These are phyloP conservation scores for Labeo calbasu DNA, from an alignment of 2,797 vertebrate species.

Conservation along the genomic window DNA sequence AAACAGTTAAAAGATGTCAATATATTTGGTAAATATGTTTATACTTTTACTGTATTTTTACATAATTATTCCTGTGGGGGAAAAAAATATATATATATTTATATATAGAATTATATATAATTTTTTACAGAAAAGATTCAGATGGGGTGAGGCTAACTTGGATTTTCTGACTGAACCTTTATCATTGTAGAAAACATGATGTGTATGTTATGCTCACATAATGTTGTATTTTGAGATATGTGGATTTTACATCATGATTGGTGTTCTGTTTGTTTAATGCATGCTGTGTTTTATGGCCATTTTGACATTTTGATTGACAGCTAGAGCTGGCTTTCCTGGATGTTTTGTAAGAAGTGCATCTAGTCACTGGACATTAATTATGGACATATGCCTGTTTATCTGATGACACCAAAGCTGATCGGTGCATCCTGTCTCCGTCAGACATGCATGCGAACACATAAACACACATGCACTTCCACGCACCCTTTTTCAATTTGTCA, in stretches of 20 bases:
- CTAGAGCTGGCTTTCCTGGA: constrained; percentile 76
- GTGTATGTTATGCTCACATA: background rate
- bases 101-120: too few relatives aligned
- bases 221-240: background rate
- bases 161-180: background rate
- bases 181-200: background rate
- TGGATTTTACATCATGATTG: background rate
- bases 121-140: too few relatives aligned
- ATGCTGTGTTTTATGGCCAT: constrained; percentile 70
- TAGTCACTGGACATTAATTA: constrained; percentile 87
- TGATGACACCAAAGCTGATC: constrained; percentile 79
- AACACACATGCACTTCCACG: constrained; percentile 10
- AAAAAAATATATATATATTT: too few relatives aligned
- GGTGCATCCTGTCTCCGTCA: constrained; percentile 73
- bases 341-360: constrained; percentile 83
- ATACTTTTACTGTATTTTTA: too few relatives aligned
- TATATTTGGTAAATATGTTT: background rate
- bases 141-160: too few relatives aligned
- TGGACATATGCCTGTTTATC: constrained; percentile 84
- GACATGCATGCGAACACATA: constrained; percentile 26
- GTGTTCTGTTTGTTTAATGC: background rate
- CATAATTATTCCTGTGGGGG: too few relatives aligned
- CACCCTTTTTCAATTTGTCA: constrained; percentile 84
- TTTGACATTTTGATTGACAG: constrained; percentile 80
- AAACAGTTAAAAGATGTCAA: background rate